phyloP scores from a whole-genome alignment of 2,113 vertebrate species.

The Pluvianellus socialis region DNA sequence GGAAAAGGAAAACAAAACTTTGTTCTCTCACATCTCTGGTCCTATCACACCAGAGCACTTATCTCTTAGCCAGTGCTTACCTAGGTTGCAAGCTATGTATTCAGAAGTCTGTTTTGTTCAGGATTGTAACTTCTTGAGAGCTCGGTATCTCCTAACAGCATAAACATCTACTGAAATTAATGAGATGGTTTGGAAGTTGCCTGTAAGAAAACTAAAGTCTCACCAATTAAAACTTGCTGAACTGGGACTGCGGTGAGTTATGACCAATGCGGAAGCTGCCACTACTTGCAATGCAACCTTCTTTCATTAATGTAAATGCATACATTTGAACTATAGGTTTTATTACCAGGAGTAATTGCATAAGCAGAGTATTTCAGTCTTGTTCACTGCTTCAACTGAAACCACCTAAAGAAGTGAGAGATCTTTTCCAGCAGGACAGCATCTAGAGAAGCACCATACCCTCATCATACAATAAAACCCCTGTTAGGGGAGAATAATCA shows the following conservation, averaged over 20 bases:
- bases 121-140: not conserved
- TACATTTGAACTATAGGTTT: not conserved
- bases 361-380: not conserved
- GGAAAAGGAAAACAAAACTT: slow-evolving; percentile 19
- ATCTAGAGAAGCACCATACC: not conserved
- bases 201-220: slow-evolving; percentile 37
- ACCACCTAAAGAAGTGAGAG: not conserved
- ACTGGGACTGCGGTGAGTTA: slow-evolving; percentile 27
- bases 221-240: slow-evolving; percentile 41
- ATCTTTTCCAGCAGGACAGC: not conserved
- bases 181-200: slow-evolving; percentile 6
- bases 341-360: slow-evolving; percentile 11
- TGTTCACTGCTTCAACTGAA: not conserved
- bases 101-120: not conserved
- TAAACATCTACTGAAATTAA: slow-evolving; percentile 13
- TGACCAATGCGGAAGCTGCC: not conserved
- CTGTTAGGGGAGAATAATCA: not conserved
- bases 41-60: not conserved
- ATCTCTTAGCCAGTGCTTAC: not conserved
- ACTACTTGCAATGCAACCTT: slow-evolving; percentile 22
- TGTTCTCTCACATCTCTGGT: not conserved
- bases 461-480: not conserved
- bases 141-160: not conserved
- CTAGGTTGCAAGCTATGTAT: not conserved
- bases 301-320: slow-evolving; percentile 9